Evolutionary conservation across 1,140 invertebrate species (phyloP).

Genomic region (Ceratina calcarata): DNA sequence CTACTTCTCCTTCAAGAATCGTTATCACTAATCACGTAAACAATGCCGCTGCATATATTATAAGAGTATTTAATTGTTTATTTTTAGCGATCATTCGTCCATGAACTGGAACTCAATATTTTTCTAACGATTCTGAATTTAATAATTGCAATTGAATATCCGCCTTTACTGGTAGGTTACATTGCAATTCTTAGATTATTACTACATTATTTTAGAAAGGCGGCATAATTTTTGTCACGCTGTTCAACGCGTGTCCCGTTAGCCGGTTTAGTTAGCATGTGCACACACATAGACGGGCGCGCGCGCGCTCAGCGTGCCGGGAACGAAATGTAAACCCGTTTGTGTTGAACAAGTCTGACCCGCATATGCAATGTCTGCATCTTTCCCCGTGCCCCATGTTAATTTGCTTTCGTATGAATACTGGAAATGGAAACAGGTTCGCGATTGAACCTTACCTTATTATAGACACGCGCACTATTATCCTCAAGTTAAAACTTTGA

Average conservation of each 20-base stretch:
- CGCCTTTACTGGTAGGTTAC: too few species aligned
- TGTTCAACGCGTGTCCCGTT: slow-evolving; percentile 50
- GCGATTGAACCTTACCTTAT: not conserved
- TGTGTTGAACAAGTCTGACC: slow-evolving; percentile 44
- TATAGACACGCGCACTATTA: not conserved
- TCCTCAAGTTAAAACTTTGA: too few species aligned
- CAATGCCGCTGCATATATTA: too few species aligned
- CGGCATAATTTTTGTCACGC: slow-evolving; percentile 51
- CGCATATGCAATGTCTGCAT: slow-evolving; percentile 29
- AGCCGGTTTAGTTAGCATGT: slow-evolving; percentile 42
- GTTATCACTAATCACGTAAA: too few species aligned
- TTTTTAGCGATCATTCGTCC: too few species aligned
- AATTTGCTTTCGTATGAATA: slow-evolving; percentile 7
- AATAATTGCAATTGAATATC: too few species aligned
- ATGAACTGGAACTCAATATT: too few species aligned
- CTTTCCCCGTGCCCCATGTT: slow-evolving; percentile 23
- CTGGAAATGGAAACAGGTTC: slow-evolving; percentile 4
- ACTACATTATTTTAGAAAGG: slow-evolving; percentile 27
- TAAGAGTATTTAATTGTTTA: too few species aligned
- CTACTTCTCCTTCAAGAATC: too few species aligned
- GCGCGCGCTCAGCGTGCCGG: slow-evolving; percentile 21
- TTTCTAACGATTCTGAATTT: too few species aligned
- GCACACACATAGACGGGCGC: not conserved
- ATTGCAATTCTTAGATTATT: not conserved
- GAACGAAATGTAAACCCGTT: slow-evolving; percentile 57